Percentiles rank a stretch among this genome's conserved stretches.
Evolutionary conservation across 2,797 vertebrate genomes (phyloP).

Genomic region (Echeneis naucrates): DNA sequence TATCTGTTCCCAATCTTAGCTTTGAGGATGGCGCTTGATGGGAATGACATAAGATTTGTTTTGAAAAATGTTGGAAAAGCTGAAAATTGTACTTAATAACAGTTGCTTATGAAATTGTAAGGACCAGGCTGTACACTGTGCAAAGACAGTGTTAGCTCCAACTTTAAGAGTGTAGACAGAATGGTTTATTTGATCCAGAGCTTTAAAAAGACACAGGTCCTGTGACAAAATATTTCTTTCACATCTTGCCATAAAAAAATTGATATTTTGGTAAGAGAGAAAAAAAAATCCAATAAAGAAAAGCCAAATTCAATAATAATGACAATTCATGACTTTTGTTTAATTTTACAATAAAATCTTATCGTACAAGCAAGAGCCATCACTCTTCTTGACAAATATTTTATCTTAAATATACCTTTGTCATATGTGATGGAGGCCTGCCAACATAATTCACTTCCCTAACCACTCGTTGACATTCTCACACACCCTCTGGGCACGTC

Average conservation of each 20-base stretch:
- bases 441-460: conserved; percentile 50
- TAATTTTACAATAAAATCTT: conserved; percentile 24
- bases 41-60: background rate
- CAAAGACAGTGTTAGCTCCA: background rate
- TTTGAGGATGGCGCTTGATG: background rate
- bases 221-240: background rate
- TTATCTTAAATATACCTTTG: conserved; percentile 53
- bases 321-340: conserved; percentile 25
- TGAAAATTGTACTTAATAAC: too few species aligned
- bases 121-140: too few species aligned
- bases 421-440: conserved; percentile 53
- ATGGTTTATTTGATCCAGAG: background rate
- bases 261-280: background rate
- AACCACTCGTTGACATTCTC: conserved; percentile 44
- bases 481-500: conserved; percentile 50
- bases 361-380: conserved; percentile 34
- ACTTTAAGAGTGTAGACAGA: background rate
- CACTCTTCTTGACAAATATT: conserved; percentile 40
- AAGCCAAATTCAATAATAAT: background rate
- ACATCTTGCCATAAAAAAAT: conserved; percentile 23
- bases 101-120: too few species aligned
- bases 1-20: background rate
- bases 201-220: background rate
- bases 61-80: background rate
- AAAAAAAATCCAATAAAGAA: background rate